Percentiles rank a stretch among this genome's conserved stretches.
phyloP scores from a whole-genome alignment of 2,888 invertebrate species.

The Stenolophus ochropezus region DNA sequence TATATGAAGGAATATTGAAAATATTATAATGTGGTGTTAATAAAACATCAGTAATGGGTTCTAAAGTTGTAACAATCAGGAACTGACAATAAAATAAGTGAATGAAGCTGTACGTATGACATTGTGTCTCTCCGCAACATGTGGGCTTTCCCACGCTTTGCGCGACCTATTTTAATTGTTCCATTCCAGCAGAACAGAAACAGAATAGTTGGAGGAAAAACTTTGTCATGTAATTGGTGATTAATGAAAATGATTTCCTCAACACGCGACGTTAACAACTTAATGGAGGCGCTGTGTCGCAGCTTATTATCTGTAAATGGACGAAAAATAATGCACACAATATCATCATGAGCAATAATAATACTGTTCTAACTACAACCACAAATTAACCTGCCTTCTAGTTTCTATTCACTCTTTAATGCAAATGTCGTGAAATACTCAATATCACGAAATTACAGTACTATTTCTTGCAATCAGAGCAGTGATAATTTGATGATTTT shows the following conservation, averaged over 20 bases:
- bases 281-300: conserved; percentile 1
- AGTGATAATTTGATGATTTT: too few species aligned
- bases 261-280: conserved; percentile 2
- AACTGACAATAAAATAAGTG: background rate
- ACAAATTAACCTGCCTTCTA: too few species aligned
- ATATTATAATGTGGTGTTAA: too few species aligned
- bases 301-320: background rate
- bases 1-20: too few species aligned
- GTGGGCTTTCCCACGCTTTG: background rate
- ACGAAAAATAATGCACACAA: background rate
- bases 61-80: background rate
- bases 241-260: background rate
- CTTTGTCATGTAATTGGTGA: conserved; percentile 3
- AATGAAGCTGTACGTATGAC: background rate
- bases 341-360: background rate
- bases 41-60: too few species aligned
- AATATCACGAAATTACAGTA: too few species aligned
- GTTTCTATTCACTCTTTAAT: too few species aligned
- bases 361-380: background rate
- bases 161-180: background rate
- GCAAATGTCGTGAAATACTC: too few species aligned
- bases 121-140: background rate
- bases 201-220: background rate
- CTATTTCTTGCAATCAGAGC: too few species aligned
- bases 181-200: background rate